A percentile compares a stretch with the other conserved stretches of the same genome.
These are phyloP conservation scores for Microctenopoma stevenorrisi DNA, from an alignment of 2,797 vertebrate genomes.

Conservation along the genomic window DNA sequence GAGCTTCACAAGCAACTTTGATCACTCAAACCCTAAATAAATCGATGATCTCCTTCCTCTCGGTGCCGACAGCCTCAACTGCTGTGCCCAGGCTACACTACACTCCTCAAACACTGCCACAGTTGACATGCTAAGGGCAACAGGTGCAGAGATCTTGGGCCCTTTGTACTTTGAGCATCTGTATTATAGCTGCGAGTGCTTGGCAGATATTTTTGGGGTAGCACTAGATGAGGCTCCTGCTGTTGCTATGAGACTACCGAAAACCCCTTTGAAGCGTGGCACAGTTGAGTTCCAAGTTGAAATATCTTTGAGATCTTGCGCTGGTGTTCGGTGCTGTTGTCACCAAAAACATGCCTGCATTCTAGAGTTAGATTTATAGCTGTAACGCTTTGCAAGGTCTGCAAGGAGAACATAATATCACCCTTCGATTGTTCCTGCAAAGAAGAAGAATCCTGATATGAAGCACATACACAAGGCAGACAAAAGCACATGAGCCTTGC, in stretches of 20 bases:
- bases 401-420: background rate
- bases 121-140: conserved; percentile 43
- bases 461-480: background rate
- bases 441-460: background rate
- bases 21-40: conserved; percentile 41
- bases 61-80: conserved; percentile 24
- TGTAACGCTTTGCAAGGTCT: background rate
- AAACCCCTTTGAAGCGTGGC: conserved; percentile 45
- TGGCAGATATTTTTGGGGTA: conserved; percentile 49
- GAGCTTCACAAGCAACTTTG: conserved; percentile 41
- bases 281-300: conserved; percentile 37
- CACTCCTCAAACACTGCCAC: conserved; percentile 39
- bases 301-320: conserved; percentile 39
- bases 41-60: conserved; percentile 28
- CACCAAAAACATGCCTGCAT: conserved; percentile 11
- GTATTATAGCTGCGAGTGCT: conserved; percentile 47
- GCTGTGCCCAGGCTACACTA: conserved; percentile 26
- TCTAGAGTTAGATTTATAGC: background rate
- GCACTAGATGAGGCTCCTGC: conserved; percentile 32
- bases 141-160: conserved; percentile 38
- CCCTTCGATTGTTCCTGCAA: background rate
- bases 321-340: conserved; percentile 37
- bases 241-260: conserved; percentile 48
- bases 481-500: background rate
- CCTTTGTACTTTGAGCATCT: conserved; percentile 58